Percentiles rank a stretch among this genome's conserved stretches.
Evolutionary conservation across 2,113 vertebrate species (phyloP).

Genomic region (Boleophthalmus pectinirostris): DNA sequence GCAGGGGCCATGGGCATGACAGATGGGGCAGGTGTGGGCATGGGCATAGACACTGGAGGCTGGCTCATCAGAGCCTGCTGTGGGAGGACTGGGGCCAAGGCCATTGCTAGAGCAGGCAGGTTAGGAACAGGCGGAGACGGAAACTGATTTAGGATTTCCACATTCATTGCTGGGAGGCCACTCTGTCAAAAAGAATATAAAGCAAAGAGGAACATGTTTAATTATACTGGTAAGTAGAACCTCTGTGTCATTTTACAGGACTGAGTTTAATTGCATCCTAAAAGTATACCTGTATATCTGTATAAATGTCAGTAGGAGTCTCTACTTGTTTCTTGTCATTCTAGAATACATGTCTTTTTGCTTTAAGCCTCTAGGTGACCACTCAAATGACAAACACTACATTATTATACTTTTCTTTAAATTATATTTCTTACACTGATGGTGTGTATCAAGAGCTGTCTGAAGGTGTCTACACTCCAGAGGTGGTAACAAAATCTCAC

Average conservation of each 20-base stretch:
- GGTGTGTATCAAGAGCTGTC: slow-evolving; percentile 47
- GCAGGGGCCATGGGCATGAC: slow-evolving; percentile 54
- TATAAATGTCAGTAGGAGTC: not conserved
- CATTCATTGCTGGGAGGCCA: slow-evolving; percentile 88
- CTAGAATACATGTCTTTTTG: too few relatives aligned
- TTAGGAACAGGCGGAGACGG: slow-evolving; percentile 91
- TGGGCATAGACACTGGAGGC: slow-evolving; percentile 76
- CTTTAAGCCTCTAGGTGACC: too few relatives aligned
- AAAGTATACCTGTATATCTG: too few relatives aligned
- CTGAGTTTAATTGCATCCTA: not conserved
- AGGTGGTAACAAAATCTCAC: slow-evolving; percentile 21
- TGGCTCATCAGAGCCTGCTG: slow-evolving; percentile 81
- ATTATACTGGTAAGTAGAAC: not conserved
- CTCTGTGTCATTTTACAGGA: not conserved
- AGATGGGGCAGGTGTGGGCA: slow-evolving; percentile 76
- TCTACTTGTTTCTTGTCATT: too few relatives aligned
- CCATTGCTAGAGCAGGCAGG: slow-evolving; percentile 83
- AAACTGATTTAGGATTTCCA: slow-evolving; percentile 91
- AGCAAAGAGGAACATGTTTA: not conserved
- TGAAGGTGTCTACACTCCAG: slow-evolving; percentile 50
- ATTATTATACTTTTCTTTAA: slow-evolving; percentile 44
- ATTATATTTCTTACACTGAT: slow-evolving; percentile 15
- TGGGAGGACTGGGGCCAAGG: slow-evolving; percentile 80
- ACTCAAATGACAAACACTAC: slow-evolving; percentile 41
- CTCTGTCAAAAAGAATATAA: slow-evolving; percentile 75